Evolutionary conservation across 2,888 invertebrate species (phyloP), one percentile per base, ranked within the genome.

Genomic region (Heteromyza rotundicornis): DNA sequence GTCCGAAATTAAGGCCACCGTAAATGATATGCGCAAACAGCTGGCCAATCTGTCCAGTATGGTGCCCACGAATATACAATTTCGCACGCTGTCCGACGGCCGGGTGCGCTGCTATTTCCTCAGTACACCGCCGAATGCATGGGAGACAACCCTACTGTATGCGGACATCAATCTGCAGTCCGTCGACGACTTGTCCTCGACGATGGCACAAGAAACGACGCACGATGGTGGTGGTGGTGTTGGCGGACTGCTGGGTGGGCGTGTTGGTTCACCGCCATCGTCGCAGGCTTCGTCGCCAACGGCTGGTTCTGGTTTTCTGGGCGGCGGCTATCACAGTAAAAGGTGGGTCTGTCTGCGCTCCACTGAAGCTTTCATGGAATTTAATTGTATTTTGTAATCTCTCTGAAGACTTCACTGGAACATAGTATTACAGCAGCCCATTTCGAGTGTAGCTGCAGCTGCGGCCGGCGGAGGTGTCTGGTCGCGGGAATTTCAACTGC

Each of bases 101-200:
- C 88, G 92, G 70, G 92, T 89, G 12, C 87, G 95, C 74, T 90
- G 96, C 74, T 97, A 96, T 82, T 97, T 96, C 81, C 86, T 97
- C 64, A 91, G 94, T 70, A 92, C 92, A 20, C 93, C 94, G 0
- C 90, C 91, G 56, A 93, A 92, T 75, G 92, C 92, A 16, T 92
- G 95, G 89, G 96, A 96, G 82, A 94, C 94, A 2, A 96, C 95
- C 0, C 84, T 96, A 12, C 84, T 96, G 1, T 96, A 91, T 76
- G 90, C 92, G 0, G 96, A 96, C 80, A 88, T 96, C n/a, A 87
- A 89, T 52, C 84, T 88, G 8, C 87, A 84, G 67, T 86, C 50
- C 16, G 20, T 35, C 17, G 71, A 72, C 12, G 69, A 75, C 84
- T n/a, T n/a, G n/a, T n/a, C n/a, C n/a, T n/a, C n/a, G n/a, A 65